These are phyloP conservation scores for Listronotus bonariensis DNA, from an alignment of 1,140 invertebrate species.

Conservation along the genomic window DNA sequence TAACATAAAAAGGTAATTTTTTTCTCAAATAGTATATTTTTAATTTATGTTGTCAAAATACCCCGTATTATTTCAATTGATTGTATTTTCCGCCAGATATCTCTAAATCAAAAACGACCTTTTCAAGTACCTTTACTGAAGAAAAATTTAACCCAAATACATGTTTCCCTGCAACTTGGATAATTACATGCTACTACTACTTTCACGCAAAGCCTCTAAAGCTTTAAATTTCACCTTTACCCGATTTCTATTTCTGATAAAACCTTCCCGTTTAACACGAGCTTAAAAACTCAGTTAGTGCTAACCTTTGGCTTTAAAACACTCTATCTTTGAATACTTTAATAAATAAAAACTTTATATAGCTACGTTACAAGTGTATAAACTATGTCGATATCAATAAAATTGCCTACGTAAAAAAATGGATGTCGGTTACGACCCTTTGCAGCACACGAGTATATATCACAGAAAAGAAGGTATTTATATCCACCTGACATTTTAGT, in stretches of 20 bases:
- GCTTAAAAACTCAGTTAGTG: conserved; percentile 31
- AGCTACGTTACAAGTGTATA: not conserved
- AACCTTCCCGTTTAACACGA: conserved; percentile 25
- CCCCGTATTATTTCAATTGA: too few relatives aligned
- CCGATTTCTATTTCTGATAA: conserved; percentile 48
- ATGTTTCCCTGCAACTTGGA: too few relatives aligned
- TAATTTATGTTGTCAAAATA: too few relatives aligned
- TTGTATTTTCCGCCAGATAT: too few relatives aligned
- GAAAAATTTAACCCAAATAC: too few relatives aligned
- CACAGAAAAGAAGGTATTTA: conserved; percentile 61
- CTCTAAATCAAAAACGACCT: conserved; percentile 4
- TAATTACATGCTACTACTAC: conserved; percentile 35
- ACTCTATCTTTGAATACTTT: not conserved
- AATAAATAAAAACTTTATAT: not conserved
- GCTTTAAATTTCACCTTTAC: conserved; percentile 39
- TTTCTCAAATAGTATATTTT: too few relatives aligned
- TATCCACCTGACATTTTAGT: conserved; percentile 3
- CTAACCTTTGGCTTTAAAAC: conserved; percentile 2
- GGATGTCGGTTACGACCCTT: conserved; percentile 59
- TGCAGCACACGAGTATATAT: conserved; percentile 70
- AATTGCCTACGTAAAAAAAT: conserved; percentile 8
- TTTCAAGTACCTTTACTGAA: too few relatives aligned
- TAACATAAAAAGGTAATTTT: too few relatives aligned
- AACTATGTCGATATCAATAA: not conserved
- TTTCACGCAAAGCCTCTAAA: conserved; percentile 40